Base-by-base conservation (phyloP, 2,113 vertebrate genomes). In the Charina bottae region DNA sequence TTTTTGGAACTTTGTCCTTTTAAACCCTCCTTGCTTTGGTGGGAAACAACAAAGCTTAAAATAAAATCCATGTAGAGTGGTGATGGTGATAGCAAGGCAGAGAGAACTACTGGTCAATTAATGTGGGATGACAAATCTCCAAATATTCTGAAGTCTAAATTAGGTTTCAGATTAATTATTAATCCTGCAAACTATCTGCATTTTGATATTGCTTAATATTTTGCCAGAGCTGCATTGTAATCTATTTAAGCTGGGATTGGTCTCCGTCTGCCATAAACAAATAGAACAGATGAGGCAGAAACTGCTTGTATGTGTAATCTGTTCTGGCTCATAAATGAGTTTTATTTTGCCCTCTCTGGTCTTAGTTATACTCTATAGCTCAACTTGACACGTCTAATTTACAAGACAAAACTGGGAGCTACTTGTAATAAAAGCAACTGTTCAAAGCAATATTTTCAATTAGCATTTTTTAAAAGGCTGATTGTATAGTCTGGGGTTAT, bases 391-490 rank as follows among this genome's bases (percentile, higher is more conserved):
- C 8, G 2, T 88, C 68, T 85, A 83, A 90, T 87, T 78, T 90
- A 90, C 15, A 60, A 78, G 88, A 87, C 93, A 93, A 94, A 87
- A 62, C n/a, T 23, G 55, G 72, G 84, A 92, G 13, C 58, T 95
- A 93, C 93, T 89, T 53, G 24, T 90, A 95, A 93, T 78, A 89
- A 78, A 95, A 93, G 83, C 26, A 95, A 95, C 56, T 0, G 49
- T 85, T 53, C 72, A 85, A 68, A 94, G 90, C 90, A 60, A 11
- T 94, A 90, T 68, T 91, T 94, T 88, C 92, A 95, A 96, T 93
- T 92, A 95, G 88, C 21, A 90, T 85, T 95, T 7, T 90, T 68
- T 83, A n/a, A 54, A 33, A 54, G 2, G 17, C 1, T 6, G 37
- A 42, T 78, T 78, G 17, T 78, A 42, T 78, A 3, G 72, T n/a